Conservation (phyloP, 2,113 vertebrate species). For the Carassius auratus region DNA sequence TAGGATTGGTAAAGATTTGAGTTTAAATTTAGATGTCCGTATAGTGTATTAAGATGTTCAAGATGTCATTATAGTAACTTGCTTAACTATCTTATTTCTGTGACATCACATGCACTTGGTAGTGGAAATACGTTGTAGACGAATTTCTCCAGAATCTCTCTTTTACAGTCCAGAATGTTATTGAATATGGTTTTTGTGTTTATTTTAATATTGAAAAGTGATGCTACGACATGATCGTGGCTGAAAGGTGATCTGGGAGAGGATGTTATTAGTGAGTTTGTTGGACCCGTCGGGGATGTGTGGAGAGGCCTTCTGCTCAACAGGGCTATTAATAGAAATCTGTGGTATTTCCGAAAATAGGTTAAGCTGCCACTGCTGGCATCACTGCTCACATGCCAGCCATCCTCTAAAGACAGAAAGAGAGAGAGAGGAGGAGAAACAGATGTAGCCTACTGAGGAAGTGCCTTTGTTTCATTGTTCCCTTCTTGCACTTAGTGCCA, state of each 20-base stretch:
- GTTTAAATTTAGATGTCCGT: not conserved
- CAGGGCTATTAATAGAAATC: slow-evolving; percentile 79
- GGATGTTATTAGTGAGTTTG: slow-evolving; percentile 59
- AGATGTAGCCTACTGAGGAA: slow-evolving; percentile 42
- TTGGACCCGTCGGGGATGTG: slow-evolving; percentile 68
- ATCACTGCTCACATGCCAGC: slow-evolving; percentile 77
- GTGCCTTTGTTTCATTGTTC: slow-evolving; percentile 41
- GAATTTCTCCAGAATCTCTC: not conserved
- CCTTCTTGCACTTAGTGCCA: slow-evolving; percentile 51
- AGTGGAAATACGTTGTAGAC: not conserved
- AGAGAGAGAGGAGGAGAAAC: slow-evolving; percentile 10
- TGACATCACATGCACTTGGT: not conserved
- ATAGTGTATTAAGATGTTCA: not conserved
- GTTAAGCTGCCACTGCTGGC: slow-evolving; percentile 81
- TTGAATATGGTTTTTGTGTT: slow-evolving; percentile 25
- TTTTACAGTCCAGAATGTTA: not conserved
- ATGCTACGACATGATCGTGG: slow-evolving; percentile 15
- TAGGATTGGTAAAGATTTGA: no score
- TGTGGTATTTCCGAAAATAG: slow-evolving; percentile 83
- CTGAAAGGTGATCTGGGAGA: slow-evolving; percentile 44
- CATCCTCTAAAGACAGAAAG: slow-evolving; percentile 65
- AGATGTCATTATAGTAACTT: not conserved
- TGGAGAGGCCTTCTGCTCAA: slow-evolving; percentile 73
- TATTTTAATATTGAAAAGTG: slow-evolving; percentile 26
- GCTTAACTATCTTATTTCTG: not conserved